Conservation (phyloP, 1,140 invertebrate genomes). For the Drosophila arawakana region DNA sequence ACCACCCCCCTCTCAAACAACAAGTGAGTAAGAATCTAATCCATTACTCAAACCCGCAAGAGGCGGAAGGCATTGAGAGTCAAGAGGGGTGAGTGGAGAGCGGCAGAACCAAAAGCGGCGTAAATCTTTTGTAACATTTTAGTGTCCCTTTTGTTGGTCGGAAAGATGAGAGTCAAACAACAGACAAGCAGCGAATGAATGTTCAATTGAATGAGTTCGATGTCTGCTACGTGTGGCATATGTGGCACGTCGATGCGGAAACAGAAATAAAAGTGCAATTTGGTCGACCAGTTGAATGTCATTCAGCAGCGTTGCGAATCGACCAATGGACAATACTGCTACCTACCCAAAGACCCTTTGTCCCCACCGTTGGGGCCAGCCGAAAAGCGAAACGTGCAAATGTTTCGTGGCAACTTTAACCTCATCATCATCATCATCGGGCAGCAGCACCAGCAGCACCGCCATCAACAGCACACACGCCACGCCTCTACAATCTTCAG, state of each 20-base stretch:
- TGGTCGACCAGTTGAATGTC: slow-evolving; percentile 72
- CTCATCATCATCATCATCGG: slow-evolving; percentile 3
- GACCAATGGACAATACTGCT: slow-evolving; percentile 2
- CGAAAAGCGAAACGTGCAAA: slow-evolving; percentile 29
- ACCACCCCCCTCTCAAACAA: slow-evolving; percentile 20
- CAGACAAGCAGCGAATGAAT: slow-evolving; percentile 14
- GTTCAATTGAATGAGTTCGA: slow-evolving; percentile 44
- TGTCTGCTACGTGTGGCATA: slow-evolving; percentile 32
- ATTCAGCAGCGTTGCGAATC: slow-evolving; percentile 70
- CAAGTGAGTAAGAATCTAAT: slow-evolving; percentile 80
- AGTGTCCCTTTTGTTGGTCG: slow-evolving; percentile 50
- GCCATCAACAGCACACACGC: background rate
- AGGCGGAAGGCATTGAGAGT: background rate
- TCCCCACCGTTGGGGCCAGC: slow-evolving; percentile 5
- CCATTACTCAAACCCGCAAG: slow-evolving; percentile 78
- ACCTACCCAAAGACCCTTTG: slow-evolving; percentile 22
- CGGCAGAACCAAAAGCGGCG: slow-evolving; percentile 39
- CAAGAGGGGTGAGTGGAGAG: no score
- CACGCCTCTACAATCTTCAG: background rate
- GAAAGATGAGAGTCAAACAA: slow-evolving; percentile 37
- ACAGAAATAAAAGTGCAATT: slow-evolving; percentile 78
- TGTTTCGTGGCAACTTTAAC: slow-evolving; percentile 56
- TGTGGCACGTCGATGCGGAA: slow-evolving; percentile 57
- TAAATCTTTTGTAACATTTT: slow-evolving; percentile 79
- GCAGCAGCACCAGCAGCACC: background rate